Conservation (phyloP, 2,888 invertebrate species). For the Drosophila tripunctata region DNA sequence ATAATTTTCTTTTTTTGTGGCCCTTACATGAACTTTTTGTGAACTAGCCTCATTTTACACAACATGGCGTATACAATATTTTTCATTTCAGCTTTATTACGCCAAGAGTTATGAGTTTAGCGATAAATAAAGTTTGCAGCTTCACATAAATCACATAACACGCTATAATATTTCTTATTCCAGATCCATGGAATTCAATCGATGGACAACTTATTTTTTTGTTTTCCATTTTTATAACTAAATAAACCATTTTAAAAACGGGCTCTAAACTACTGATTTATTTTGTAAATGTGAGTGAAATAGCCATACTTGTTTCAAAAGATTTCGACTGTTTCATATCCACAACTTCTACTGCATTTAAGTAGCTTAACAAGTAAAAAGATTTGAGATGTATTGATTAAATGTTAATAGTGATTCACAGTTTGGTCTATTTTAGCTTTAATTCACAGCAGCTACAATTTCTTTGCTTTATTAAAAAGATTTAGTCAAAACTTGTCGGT, state of each 20-base stretch:
- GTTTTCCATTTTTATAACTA: neutral
- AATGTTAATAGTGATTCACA: no score
- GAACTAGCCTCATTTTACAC: conserved; percentile 29
- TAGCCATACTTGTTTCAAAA: no score
- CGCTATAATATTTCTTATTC: neutral
- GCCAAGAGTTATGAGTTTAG: conserved; percentile 64
- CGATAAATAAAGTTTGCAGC: conserved; percentile 50
- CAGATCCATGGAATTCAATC: neutral
- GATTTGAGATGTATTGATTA: no score
- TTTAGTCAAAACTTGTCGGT: no score
- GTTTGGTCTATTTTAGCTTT: no score
- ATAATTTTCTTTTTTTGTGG: neutral
- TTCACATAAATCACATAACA: conserved; percentile 38
- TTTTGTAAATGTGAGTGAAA: no score
- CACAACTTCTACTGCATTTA: no score
- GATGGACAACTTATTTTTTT: conserved; percentile 1
- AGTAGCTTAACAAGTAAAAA: no score
- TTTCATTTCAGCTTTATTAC: conserved; percentile 52
- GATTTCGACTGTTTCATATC: no score
- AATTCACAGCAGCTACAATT: no score
- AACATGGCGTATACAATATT: conserved; percentile 56
- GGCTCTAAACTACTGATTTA: neutral
- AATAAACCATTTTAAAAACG: neutral
- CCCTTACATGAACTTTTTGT: conserved; percentile 16
- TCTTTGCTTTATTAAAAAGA: no score